phyloP scores from a whole-genome alignment of 2,888 invertebrate species.

The Allophyes oxyacanthae region DNA sequence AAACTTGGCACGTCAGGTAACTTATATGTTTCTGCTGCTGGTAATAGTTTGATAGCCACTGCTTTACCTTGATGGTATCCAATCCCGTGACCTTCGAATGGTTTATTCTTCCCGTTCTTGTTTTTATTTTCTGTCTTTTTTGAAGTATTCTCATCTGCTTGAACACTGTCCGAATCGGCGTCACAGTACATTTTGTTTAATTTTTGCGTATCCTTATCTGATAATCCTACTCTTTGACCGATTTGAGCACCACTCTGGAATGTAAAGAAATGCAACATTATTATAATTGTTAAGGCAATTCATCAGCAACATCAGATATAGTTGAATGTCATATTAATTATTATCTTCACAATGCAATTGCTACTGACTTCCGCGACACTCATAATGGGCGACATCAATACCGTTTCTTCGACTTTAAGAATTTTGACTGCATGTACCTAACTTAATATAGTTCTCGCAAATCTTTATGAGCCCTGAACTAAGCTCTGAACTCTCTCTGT shows the following conservation, averaged over 20 bases:
- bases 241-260: conserved; percentile 83
- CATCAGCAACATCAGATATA: too few relatives aligned
- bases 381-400: too few relatives aligned
- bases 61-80: conserved; percentile 87
- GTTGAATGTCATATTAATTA: too few relatives aligned
- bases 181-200: conserved; percentile 90
- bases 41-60: conserved; percentile 81
- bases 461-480: too few relatives aligned
- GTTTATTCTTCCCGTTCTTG: conserved; percentile 76
- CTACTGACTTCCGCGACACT: too few relatives aligned
- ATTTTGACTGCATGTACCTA: too few relatives aligned
- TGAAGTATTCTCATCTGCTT: conserved; percentile 60
- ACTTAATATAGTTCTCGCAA: too few relatives aligned
- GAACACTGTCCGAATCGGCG: conserved; percentile 68
- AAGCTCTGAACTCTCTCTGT: too few relatives aligned
- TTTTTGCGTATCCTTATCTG: conserved; percentile 89
- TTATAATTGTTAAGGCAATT: too few relatives aligned
- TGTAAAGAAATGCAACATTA: conserved; percentile 5
- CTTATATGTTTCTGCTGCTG: conserved; percentile 74
- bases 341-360: too few relatives aligned
- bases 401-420: too few relatives aligned
- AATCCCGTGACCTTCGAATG: conserved; percentile 83
- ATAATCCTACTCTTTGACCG: conserved; percentile 89
- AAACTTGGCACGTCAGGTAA: conserved; percentile 72
- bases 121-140: conserved; percentile 63